Conservation (phyloP, 2,888 invertebrate genomes). For the Sialis lutaria region DNA sequence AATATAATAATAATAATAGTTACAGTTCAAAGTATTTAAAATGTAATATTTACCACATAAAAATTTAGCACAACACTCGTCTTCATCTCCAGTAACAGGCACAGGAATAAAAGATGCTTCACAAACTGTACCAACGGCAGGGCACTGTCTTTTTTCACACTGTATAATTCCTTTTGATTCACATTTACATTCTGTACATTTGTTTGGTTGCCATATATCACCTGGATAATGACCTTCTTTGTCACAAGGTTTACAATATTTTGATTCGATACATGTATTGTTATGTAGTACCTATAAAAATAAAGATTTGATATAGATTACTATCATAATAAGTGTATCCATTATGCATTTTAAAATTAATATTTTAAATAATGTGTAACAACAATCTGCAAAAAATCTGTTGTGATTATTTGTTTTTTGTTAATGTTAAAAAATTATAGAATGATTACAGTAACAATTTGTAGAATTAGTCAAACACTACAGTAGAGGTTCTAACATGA, state of each 20-base stretch:
- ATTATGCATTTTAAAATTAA: neutral
- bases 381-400: too few species aligned
- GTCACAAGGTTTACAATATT: conserved; percentile 56
- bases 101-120: conserved; percentile 37
- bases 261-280: conserved; percentile 50
- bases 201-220: conserved; percentile 48
- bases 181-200: conserved; percentile 59
- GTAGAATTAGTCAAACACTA: neutral
- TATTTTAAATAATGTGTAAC: neutral
- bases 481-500: too few species aligned
- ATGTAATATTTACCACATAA: conserved; percentile 38
- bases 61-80: conserved; percentile 53
- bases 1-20: neutral
- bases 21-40: conserved; percentile 1
- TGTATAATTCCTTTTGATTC: conserved; percentile 32
- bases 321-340: neutral
- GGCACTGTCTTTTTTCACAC: conserved; percentile 44
- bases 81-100: conserved; percentile 31
- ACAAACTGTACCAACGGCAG: conserved; percentile 35
- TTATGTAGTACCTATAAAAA: conserved; percentile 40
- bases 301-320: conserved; percentile 1
- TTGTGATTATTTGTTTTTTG: neutral
- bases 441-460: too few species aligned
- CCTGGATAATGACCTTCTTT: conserved; percentile 50
- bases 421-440: too few species aligned